phyloP scores from a whole-genome alignment of 2,888 invertebrate species.

The Leucania comma region DNA sequence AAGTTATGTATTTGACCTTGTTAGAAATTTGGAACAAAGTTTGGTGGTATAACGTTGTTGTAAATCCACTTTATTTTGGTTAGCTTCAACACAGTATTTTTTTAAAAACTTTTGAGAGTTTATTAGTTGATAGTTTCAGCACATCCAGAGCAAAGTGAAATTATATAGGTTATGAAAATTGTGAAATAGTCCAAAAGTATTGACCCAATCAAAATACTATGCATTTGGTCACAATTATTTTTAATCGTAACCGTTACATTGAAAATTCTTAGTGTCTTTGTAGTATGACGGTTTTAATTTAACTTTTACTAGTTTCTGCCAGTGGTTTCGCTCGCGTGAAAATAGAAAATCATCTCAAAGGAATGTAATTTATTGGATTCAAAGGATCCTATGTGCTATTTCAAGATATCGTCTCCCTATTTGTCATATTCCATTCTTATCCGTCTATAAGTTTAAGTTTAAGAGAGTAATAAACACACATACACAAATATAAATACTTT shows the following conservation, averaged over 20 bases:
- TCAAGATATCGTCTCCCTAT: no score
- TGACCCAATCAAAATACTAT: not conserved
- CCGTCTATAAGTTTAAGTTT: no score
- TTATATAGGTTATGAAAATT: not conserved
- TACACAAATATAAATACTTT: no score
- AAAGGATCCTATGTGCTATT: no score
- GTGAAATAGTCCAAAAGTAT: not conserved
- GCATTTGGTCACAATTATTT: not conserved
- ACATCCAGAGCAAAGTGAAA: not conserved
- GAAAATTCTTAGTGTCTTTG: no score
- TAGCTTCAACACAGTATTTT: conserved; percentile 3
- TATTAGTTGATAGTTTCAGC: not conserved
- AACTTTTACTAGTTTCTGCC: no score
- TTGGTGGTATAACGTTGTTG: not conserved
- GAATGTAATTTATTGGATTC: no score
- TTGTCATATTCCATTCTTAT: no score
- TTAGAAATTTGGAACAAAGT: conserved; percentile 21
- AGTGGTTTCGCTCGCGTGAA: no score
- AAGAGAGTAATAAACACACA: no score
- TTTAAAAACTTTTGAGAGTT: not conserved
- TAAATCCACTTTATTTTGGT: conserved; percentile 33
- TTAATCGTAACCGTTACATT: not conserved
- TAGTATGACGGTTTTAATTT: no score
- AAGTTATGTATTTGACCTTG: conserved; percentile 25
- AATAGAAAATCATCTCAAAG: no score